Percentiles rank a stretch among this genome's conserved stretches.
Evolutionary conservation across 1,140 invertebrate genomes (phyloP).

Genomic region (Caenorhabditis briggsae): DNA sequence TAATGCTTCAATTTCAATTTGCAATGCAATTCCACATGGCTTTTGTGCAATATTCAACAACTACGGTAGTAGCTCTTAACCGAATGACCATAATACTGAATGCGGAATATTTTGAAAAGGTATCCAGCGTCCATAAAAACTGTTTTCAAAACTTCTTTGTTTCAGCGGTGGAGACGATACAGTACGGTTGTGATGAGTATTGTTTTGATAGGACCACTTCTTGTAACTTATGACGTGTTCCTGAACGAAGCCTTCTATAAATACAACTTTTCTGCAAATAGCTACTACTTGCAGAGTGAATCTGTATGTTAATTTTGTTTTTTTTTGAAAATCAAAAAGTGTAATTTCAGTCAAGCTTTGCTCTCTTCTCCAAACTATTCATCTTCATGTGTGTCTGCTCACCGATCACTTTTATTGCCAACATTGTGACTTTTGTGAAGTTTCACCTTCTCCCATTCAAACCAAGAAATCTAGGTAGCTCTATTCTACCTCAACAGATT

Average conservation of each 20-base stretch:
- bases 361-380: not conserved
- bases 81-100: not conserved
- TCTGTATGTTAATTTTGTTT: not conserved
- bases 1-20: not conserved
- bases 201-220: not conserved
- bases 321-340: no score
- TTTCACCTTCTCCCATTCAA: not conserved
- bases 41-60: not conserved
- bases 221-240: not conserved
- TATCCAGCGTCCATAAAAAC: not conserved
- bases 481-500: not conserved
- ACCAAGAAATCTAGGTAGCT: not conserved
- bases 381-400: not conserved
- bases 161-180: not conserved
- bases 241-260: not conserved
- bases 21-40: slow-evolving; percentile 30
- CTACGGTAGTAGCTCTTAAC: not conserved
- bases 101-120: not conserved
- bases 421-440: not conserved
- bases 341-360: not conserved
- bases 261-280: not conserved
- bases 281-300: not conserved
- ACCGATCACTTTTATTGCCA: not conserved
- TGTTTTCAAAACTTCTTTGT: not conserved
- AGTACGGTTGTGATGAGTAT: not conserved